Evolutionary conservation across 2,888 invertebrate genomes (phyloP), one percentile per base, ranked within the genome.

Genomic region (Sesamia inferens): DNA sequence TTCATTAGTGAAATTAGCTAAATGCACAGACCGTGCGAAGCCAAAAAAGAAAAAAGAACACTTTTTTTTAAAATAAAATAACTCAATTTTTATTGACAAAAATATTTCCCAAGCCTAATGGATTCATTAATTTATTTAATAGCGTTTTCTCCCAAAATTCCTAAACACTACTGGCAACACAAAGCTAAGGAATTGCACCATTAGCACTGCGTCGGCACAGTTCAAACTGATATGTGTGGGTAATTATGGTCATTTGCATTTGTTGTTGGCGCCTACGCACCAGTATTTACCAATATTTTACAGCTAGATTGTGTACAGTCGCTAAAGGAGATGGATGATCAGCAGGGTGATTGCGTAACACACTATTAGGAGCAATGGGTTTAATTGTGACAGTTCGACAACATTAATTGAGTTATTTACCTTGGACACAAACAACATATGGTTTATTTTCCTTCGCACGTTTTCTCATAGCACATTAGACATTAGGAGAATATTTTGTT

Each of bases 231-330:
- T 58, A 68, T 57, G 64, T 82, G 79, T 65, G 59, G 72, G 47
- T 72, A 78, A 82, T 68, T 68, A 81, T 39, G 67, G 57, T 54
- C 57, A 79, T 79, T 82, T 79, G 83, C 72, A 71, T 78, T 68
- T 78, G 64, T 61, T 78, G 72, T 79, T 44, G 44, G 14, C 67
- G 79, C 83, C 79, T 47, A 79, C 83, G 31, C 66, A 65, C 13
- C 47, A 31, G 48, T 68, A 31, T 69, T 39, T 59, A 71, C 48
- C 55, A 55, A 65, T 79, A 79, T 71, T 42, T 79, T 47, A 82
- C 16, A 31, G 47, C 24, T 47, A 2, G 14, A 51, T 57, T 78
- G 24, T 57, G 44, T 31, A 31, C 31, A 31, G 31, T 31, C 31
- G 31, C 31, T 3, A 31, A 31, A 31, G 31, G 31, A 31, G 31